Percentiles rank a stretch among this genome's conserved stretches.
phyloP scores from a whole-genome alignment of 1,140 invertebrate genomes.

The Drosophila eugracilis region DNA sequence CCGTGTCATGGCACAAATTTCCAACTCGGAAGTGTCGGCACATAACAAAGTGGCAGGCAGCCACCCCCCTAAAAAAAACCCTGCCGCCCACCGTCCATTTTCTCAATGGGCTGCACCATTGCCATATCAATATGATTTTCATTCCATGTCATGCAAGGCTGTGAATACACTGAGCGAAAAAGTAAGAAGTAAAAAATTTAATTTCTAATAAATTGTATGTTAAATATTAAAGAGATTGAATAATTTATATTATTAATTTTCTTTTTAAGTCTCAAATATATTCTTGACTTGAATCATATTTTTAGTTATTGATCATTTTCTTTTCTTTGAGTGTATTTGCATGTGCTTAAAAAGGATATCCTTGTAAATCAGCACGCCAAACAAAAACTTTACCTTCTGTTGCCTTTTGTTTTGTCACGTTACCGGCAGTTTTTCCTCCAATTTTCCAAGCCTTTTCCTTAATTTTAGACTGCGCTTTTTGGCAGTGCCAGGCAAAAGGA shows the following conservation, averaged over 20 bases:
- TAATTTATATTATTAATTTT: background rate
- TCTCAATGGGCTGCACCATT: constrained; percentile 38
- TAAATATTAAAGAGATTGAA: background rate
- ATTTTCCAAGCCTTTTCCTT: background rate
- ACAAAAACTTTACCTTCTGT: constrained; percentile 43
- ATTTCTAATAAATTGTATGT: background rate
- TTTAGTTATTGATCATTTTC: background rate
- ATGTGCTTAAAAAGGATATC: constrained; percentile 33
- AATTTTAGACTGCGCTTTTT: constrained; percentile 49
- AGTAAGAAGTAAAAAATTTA: background rate
- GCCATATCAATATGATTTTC: constrained; percentile 58
- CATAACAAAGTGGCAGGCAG: constrained; percentile 50
- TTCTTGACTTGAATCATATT: background rate
- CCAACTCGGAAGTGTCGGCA: constrained; percentile 54
- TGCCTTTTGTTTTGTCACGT: constrained; percentile 54
- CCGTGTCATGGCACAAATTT: constrained; percentile 61
- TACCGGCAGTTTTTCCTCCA: constrained; percentile 9
- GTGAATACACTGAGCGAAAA: constrained; percentile 5
- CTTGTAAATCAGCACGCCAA: constrained; percentile 59
- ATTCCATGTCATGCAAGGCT: constrained; percentile 52
- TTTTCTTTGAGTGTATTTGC: constrained; percentile 10
- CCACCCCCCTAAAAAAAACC: constrained; percentile 2
- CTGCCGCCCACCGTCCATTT: constrained; percentile 7
- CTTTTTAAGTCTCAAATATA: background rate
- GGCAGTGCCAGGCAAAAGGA: constrained; percentile 41